Conservation (phyloP, 2,888 invertebrate genomes). For the Orthosia gothica region DNA sequence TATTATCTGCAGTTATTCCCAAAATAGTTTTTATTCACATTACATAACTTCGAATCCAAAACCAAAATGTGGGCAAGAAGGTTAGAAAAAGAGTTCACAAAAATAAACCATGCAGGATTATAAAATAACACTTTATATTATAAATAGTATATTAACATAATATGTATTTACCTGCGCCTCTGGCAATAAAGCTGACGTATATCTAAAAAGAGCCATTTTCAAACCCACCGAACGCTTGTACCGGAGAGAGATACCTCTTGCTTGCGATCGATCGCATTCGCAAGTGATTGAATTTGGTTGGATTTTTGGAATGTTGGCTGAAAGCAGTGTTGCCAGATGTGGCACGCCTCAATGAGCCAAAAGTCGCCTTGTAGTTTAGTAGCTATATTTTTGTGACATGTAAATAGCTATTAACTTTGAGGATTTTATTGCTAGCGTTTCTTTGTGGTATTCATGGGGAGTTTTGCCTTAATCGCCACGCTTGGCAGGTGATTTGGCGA, state of each 20-base stretch:
- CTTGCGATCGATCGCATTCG: constrained; percentile 84
- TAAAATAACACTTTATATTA: constrained; percentile 9
- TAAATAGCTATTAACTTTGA: too few species aligned
- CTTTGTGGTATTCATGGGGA: too few species aligned
- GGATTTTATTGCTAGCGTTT: too few species aligned
- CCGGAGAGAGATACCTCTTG: constrained; percentile 77
- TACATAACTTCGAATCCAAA: constrained; percentile 81
- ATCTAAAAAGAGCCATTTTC: constrained; percentile 93
- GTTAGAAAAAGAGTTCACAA: constrained; percentile 72
- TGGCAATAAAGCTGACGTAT: constrained; percentile 92
- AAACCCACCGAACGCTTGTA: constrained; percentile 83
- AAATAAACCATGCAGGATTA: constrained; percentile 13
- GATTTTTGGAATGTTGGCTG: constrained; percentile 43
- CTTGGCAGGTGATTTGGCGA: too few species aligned
- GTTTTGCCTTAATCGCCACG: too few species aligned
- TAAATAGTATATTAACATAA: constrained; percentile 17
- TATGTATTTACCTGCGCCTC: constrained; percentile 92
- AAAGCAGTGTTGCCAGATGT: constrained; percentile 11
- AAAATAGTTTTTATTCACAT: constrained; percentile 80
- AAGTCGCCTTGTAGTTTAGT: background rate
- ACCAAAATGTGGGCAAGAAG: constrained; percentile 77
- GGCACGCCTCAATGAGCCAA: background rate
- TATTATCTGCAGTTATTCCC: constrained; percentile 60
- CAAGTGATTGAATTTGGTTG: constrained; percentile 70
- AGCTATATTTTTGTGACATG: too few species aligned